Evolutionary conservation across 2,888 invertebrate genomes (phyloP).

Genomic region (Plutella xylostella): DNA sequence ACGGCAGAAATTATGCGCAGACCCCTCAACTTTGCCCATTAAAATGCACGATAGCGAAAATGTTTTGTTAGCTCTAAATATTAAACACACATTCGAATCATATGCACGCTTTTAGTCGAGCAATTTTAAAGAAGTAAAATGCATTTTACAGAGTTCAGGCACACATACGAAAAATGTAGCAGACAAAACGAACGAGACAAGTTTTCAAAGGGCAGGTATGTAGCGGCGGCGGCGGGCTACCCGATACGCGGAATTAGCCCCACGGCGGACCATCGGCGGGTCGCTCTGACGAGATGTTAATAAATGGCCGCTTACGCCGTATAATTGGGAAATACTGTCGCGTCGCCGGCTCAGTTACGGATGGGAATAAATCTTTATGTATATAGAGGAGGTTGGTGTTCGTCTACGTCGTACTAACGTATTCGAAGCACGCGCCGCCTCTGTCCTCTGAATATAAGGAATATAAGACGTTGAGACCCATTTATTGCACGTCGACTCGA

Average conservation of each 20-base stretch:
- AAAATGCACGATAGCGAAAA: too few relatives aligned
- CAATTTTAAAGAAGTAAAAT: too few relatives aligned
- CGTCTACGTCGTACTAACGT: constrained; percentile 29
- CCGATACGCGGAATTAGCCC: neutral
- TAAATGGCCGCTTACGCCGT: constrained; percentile 63
- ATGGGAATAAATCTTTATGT: constrained; percentile 68
- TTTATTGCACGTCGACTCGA: constrained; percentile 52
- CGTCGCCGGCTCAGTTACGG: constrained; percentile 65
- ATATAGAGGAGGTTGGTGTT: constrained; percentile 48
- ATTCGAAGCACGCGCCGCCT: constrained; percentile 57
- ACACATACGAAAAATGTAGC: too few relatives aligned
- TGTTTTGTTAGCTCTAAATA: too few relatives aligned
- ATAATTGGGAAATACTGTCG: constrained; percentile 68
- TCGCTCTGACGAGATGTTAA: constrained; percentile 62
- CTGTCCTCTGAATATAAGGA: constrained; percentile 64
- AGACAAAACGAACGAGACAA: neutral
- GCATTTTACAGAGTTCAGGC: too few relatives aligned
- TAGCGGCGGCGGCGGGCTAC: too few relatives aligned
- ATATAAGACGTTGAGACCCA: constrained; percentile 31
- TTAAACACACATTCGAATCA: too few relatives aligned
- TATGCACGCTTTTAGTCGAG: too few relatives aligned
- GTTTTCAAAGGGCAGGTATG: neutral
- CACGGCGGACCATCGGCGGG: constrained; percentile 27
- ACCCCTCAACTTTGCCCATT: too few relatives aligned
- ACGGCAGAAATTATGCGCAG: too few relatives aligned